Percentiles rank a stretch among this genome's conserved stretches.
Conservation (phyloP, 2,797 vertebrate species). For the Agapornis canus region DNA sequence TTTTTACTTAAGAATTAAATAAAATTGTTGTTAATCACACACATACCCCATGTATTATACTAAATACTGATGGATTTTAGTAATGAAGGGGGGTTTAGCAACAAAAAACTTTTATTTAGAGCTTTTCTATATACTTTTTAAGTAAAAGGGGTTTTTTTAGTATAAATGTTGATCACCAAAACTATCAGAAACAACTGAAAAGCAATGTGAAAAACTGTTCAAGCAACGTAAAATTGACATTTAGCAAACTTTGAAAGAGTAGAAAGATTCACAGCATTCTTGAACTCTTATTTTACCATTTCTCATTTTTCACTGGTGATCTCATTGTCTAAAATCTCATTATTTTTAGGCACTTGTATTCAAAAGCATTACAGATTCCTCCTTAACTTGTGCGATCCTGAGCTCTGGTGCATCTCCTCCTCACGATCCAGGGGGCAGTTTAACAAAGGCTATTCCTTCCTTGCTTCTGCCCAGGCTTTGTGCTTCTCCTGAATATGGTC, state of each 20-base stretch:
- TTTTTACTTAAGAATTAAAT: neutral
- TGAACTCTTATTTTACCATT: neutral
- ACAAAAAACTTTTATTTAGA: neutral
- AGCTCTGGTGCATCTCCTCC: neutral
- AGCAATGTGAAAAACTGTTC: neutral
- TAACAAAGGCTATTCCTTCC: constrained; percentile 24
- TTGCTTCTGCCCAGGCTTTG: neutral
- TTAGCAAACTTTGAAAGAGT: neutral
- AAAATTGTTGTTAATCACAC: neutral
- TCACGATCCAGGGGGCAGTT: constrained; percentile 35
- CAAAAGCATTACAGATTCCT: neutral
- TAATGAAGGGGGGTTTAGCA: fast-evolving
- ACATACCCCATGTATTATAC: fast-evolving
- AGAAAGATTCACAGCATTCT: neutral
- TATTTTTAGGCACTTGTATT: neutral
- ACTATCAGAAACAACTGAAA: neutral
- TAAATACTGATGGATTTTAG: neutral
- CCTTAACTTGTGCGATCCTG: neutral
- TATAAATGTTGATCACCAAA: neutral
- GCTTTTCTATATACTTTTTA: fast-evolving
- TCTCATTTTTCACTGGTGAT: neutral
- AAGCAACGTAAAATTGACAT: neutral
- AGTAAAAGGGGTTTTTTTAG: fast-evolving
- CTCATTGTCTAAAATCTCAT: neutral
- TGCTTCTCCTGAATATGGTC: neutral